Conservation (phyloP, 2,888 invertebrate genomes). For the Hedychridium roseum region DNA sequence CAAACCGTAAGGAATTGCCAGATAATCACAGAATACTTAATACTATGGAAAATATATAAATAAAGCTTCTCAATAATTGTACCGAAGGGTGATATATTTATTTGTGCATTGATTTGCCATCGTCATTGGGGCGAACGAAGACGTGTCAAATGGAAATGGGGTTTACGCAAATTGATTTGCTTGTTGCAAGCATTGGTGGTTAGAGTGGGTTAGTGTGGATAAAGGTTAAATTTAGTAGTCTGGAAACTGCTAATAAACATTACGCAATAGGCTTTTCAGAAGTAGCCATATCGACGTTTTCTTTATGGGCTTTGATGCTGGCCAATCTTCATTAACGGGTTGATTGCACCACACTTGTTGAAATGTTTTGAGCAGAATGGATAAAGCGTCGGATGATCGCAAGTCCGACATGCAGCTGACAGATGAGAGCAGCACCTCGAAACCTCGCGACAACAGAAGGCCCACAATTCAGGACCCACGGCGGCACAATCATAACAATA, state of each 20-base stretch:
- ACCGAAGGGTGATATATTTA: conserved; percentile 31
- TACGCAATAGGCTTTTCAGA: no score
- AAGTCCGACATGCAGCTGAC: conserved; percentile 60
- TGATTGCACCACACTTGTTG: conserved; percentile 61
- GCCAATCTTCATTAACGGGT: no score
- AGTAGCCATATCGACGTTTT: no score
- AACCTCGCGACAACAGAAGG: conserved; percentile 59
- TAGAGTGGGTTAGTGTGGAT: no score
- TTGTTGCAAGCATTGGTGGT: no score
- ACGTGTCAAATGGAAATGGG: no score
- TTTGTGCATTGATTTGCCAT: no score
- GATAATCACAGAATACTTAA: conserved; percentile 53
- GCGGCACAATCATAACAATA: conserved; percentile 58
- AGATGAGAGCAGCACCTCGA: conserved; percentile 60
- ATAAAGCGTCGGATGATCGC: conserved; percentile 57
- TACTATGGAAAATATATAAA: conserved; percentile 56
- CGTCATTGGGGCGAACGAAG: conserved; percentile 2
- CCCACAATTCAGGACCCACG: conserved; percentile 59
- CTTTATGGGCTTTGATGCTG: no score
- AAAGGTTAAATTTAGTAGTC: no score
- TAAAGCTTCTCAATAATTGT: conserved; percentile 60
- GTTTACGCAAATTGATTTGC: no score
- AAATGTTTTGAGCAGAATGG: conserved; percentile 61
- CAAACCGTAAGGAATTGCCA: conserved; percentile 54
- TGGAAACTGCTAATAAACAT: no score